Percentiles rank a stretch among this genome's conserved stretches.
phyloP scores from a whole-genome alignment of 2,113 vertebrate genomes.

The Tyto alba region DNA sequence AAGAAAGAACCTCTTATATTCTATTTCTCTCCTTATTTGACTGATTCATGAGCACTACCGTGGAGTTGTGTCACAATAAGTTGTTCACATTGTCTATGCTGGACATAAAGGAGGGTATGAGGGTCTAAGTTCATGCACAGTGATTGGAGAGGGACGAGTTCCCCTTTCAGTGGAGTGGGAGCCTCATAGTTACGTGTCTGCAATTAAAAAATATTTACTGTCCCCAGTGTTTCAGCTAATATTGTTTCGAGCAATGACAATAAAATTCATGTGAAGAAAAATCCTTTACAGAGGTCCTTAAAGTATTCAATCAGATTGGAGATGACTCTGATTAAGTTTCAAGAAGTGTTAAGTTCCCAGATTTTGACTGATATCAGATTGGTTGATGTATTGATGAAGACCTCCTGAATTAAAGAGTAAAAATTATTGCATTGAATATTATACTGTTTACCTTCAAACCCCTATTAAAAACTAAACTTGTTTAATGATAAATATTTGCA shows the following conservation, averaged over 20 bases:
- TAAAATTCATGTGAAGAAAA: background rate
- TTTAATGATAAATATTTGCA: background rate
- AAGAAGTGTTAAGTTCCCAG: background rate
- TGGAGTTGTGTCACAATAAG: background rate
- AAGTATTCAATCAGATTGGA: background rate
- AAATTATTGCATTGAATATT: background rate
- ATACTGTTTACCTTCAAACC: background rate
- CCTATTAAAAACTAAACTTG: background rate
- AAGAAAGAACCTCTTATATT: background rate
- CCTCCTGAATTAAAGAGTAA: background rate
- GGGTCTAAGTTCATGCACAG: background rate
- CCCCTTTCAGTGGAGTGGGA: background rate
- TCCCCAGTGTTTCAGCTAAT: background rate
- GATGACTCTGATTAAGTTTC: background rate
- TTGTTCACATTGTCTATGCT: rapidly evolving
- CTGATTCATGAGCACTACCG: background rate
- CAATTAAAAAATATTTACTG: background rate
- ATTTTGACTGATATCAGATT: background rate
- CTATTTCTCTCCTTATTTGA: background rate
- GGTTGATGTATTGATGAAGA: background rate
- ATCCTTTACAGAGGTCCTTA: background rate
- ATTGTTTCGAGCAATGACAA: background rate
- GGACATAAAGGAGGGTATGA: background rate
- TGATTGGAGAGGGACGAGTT: background rate
- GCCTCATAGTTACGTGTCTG: background rate